Percentiles rank a stretch among this genome's conserved stretches.
Evolutionary conservation across 2,888 invertebrate species (phyloP).

Genomic region (Caenorhabditis plicata): DNA sequence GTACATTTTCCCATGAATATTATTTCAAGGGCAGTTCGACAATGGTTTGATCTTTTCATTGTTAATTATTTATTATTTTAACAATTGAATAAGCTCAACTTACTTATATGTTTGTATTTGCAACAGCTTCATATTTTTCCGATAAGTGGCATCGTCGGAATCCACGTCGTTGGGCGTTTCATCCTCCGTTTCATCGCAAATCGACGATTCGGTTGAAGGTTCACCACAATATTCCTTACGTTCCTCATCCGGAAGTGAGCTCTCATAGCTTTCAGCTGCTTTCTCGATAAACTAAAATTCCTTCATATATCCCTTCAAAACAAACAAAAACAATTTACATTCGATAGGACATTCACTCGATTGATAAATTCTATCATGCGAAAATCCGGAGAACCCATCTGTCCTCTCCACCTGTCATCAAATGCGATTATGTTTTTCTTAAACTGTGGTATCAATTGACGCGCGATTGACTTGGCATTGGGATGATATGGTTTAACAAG

Average conservation of each 20-base stretch:
- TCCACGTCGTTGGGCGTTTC: conserved; percentile 14
- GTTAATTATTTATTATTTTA: conserved; percentile 9
- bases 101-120: conserved; percentile 30
- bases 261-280: conserved; percentile 34
- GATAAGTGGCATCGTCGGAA: conserved; percentile 26
- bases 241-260: conserved; percentile 53
- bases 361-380: conserved; percentile 61
- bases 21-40: conserved; percentile 6
- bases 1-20: conserved; percentile 8
- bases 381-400: conserved; percentile 60
- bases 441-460: conserved; percentile 62
- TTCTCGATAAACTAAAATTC: conserved; percentile 29
- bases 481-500: conserved; percentile 54
- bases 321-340: conserved; percentile 27
- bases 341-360: conserved; percentile 50
- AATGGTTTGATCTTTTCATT: conserved; percentile 15
- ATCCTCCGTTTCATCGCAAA: background rate
- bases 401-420: conserved; percentile 48
- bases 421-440: conserved; percentile 56
- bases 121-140: conserved; percentile 20
- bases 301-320: background rate
- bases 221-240: conserved; percentile 22
- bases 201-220: background rate
- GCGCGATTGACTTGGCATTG: conserved; percentile 57
- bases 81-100: background rate